Evolutionary conservation across 2,888 invertebrate species (phyloP).

Genomic region (Mechanitis messenoides): DNA sequence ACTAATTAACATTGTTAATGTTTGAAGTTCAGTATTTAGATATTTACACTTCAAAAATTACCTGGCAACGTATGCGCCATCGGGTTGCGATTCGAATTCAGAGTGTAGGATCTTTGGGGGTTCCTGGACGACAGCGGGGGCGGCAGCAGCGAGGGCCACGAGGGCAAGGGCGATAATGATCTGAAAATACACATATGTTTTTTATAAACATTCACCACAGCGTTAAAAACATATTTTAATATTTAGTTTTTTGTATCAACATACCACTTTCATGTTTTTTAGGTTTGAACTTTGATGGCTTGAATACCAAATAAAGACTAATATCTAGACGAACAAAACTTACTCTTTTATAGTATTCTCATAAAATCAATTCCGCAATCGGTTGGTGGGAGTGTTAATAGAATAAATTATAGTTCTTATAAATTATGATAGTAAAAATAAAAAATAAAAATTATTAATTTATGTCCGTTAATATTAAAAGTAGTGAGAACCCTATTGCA

Average conservation of each 20-base stretch:
- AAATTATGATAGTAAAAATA: no score
- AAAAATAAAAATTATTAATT: no score
- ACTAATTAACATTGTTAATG: not conserved
- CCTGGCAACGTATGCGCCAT: conserved; percentile 48
- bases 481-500: no score
- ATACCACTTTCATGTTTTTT: conserved; percentile 65
- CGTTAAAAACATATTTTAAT: not conserved
- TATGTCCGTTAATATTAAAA: no score
- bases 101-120: conserved; percentile 43
- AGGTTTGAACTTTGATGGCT: conserved; percentile 45
- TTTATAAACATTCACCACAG: not conserved
- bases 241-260: conserved; percentile 29
- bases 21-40: not conserved
- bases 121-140: conserved; percentile 35
- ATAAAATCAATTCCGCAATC: no score
- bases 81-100: conserved; percentile 42
- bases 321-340: conserved; percentile 45
- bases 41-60: conserved; percentile 28
- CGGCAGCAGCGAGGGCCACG: conserved; percentile 50
- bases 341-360: conserved; percentile 70
- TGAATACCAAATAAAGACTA: conserved; percentile 60
- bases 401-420: no score
- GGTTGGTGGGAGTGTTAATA: no score
- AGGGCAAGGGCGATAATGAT: conserved; percentile 53
- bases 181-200: conserved; percentile 28